Base-by-base conservation (phyloP, 1,140 invertebrate species). In the Papilio glaucus region DNA sequence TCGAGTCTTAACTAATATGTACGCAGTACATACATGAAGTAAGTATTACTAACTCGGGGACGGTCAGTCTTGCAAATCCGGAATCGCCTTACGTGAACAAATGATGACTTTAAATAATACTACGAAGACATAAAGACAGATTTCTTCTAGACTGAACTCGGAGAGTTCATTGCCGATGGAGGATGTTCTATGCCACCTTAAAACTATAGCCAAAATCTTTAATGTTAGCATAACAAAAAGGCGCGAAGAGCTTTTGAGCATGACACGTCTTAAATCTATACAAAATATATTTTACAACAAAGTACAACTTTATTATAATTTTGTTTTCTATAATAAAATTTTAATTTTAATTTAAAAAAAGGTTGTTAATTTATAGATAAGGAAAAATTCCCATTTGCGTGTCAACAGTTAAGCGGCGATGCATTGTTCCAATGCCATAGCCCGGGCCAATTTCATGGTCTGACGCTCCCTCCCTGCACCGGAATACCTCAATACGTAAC, bases 401-500 rank as follows among this genome's bases (percentile, higher is more conserved):
- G 75, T 75, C 72, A 76, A 69, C 83, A 41, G 87, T 90, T 90
- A 90, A 85, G 78, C 82, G 79, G 74, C 77, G 78, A 80, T 86
- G 82, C 85, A 83, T 86, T 78, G 78, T 79, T 70, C 37, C 73
- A 79, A 81, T 79, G 81, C 79, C 78, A 79, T 82, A 80, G 85
- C 82, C 84, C 83, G 85, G 79, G 79, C 87, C 90, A 92, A 92
- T 92, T 92, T 90, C 88, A 92, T 86, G 90, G 85, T 89, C 88
- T 90, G 83, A 84, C 87, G 90, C 87, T 87, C 83, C 76, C 84
- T 78, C 78, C 77, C 82, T 86, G 87, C 85, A 85, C 73, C 74
- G 60, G 71, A 72, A 78, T 75, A 70, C 29, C 77, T 71, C 63
- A 90, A 78, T 86, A 85, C 88, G 82, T 90, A 60, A 85, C 15